Base-by-base conservation (phyloP, 2,888 invertebrate species). In the Amphipyra berbera region DNA sequence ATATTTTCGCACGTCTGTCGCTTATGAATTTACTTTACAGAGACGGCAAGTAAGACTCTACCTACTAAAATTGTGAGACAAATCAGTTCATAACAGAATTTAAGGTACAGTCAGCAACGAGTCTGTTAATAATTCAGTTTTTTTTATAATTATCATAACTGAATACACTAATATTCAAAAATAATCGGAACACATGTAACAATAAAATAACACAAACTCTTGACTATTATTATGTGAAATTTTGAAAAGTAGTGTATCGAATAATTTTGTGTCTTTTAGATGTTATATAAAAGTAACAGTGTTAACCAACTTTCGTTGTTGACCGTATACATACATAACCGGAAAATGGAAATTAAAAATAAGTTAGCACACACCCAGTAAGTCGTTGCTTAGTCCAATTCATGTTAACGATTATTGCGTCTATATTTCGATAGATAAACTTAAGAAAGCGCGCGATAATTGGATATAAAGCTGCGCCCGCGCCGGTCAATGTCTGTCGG, bases 401-500 rank as follows among this genome's bases (percentile, higher is more conserved):
- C 74, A 73, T 68, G 15, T 49, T 60, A 27, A 50, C 48, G 42
- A 44, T 4, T 12, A 55, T 47, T 15, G 9, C 33, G 14, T 35
- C 6, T 41, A 49, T 35, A 35, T 53, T 47, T 6, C 58, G 42
- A 33, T 46, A 38, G n/a, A 30, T 56, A 56, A 60, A 70, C 62
- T 65, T 55, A 35, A 41, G 61, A 61, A 75, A 74, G 60, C 66
- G 61, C 66, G 60, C 47, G 57, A 68, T 48, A 46, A 50, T 56
- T 58, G 35, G 21, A 42, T 61, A 42, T 59, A 65, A 65, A 60
- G 62, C 57, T 77, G 79, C 82, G 81, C 82, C 82, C 83, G 82
- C 82, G 79, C 67, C 70, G 62, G 68, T 65, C 78, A 73, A 76
- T 82, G 85, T 82, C 82, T 81, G 76, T 71, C 78, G 66, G 68